Evolutionary conservation across 2,113 vertebrate genomes (phyloP), one percentile per base, ranked within the genome.

Genomic region (Myotis brandtii): DNA sequence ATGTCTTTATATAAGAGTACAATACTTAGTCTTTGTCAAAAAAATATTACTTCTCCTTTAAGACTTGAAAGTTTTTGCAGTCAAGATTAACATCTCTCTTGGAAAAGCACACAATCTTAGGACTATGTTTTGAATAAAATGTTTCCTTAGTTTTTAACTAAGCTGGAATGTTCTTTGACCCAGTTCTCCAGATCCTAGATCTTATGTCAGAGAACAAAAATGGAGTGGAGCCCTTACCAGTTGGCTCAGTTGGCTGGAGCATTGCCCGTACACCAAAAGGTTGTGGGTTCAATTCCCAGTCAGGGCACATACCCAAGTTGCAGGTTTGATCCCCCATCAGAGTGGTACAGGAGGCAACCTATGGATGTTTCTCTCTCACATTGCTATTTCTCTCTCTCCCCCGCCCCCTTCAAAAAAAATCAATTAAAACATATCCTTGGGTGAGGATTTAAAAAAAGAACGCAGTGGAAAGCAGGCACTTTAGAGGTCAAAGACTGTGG

Each of bases 21-120:
- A 86, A 86, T 67, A 37, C 23, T 93, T 91, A 89, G 27, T 70
- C n/a, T 80, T 77, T 93, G 32, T 93, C 32, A 32, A 79, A 95
- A 93, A 69, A 64, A 30, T 48, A 52, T 16, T 75, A 75, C 11
- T 86, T 87, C 80, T 85, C 67, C 32, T 85, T 91, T 56, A 91
- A 46, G 27, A 75, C 52, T 83, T 94, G 9, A 73, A 85, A 79
- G 94, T 92, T 79, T 34, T 95, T 92, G 21, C 66, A 94, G 18
- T 54, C 72, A 85, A 92, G 32, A 96, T 90, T 56, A 96, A 81
- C 88, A 95, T 46, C 70, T 96, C 87, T 94, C 81, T 96, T 73
- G 46, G 59, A 87, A 96, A 96, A 93, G 30, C n/a, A 95, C 70
- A 90, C 30, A 70, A 69, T 92, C 76, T 90, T 66, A 59, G 81